Evolutionary conservation across 2,113 vertebrate genomes (phyloP).

Genomic region (Alethe castanea): DNA sequence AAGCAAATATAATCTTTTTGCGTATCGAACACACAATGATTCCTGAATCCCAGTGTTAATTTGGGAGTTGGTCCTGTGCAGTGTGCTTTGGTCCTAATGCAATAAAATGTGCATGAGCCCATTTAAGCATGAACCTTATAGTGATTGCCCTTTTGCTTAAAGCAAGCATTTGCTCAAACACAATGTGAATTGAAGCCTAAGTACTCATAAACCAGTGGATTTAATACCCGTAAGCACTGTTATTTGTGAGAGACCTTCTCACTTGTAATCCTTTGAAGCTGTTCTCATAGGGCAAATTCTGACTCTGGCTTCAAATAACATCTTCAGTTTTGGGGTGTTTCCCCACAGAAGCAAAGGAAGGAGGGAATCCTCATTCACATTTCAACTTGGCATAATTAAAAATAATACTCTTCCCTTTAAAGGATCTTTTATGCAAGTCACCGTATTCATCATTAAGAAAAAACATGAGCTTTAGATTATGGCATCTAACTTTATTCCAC

Average conservation of each 20-base stretch:
- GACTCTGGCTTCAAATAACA: not conserved
- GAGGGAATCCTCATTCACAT: not conserved
- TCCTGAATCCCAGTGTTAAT: not conserved
- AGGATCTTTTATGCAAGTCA: not conserved
- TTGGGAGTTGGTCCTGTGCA: not conserved
- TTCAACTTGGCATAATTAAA: not conserved
- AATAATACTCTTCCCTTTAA: not conserved
- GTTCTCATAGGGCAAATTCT: not conserved
- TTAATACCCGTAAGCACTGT: not conserved
- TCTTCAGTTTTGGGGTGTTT: not conserved
- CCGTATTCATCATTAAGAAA: not conserved
- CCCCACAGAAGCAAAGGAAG: not conserved
- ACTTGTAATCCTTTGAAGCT: not conserved
- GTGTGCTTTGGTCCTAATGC: not conserved
- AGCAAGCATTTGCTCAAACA: not conserved
- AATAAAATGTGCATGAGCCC: not conserved
- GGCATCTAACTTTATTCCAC: slow-evolving; percentile 53
- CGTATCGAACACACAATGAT: not conserved
- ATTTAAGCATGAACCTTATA: not conserved
- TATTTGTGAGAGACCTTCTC: not conserved
- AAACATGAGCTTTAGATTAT: not conserved
- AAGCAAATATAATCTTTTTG: not conserved
- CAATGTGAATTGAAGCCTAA: not conserved
- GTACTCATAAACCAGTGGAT: not conserved
- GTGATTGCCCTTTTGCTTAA: not conserved